Percentiles rank a stretch among this genome's conserved stretches.
Conservation (phyloP, 2,888 invertebrate genomes). For the Drosophila nigritarsus region DNA sequence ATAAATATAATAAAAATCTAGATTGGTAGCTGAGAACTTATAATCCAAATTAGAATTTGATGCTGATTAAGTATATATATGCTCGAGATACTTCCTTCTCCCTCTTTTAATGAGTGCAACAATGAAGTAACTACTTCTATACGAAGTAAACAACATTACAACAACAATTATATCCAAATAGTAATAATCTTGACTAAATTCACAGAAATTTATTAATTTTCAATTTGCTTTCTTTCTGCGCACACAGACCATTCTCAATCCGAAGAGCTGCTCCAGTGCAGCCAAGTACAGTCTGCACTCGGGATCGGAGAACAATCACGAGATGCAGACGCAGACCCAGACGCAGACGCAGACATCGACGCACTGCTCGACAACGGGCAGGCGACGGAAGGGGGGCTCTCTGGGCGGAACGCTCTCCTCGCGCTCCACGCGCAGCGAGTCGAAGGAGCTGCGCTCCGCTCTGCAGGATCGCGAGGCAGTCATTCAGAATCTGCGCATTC, state of each 20-base stretch:
- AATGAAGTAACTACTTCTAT: not conserved
- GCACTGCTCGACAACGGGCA: conserved; percentile 84
- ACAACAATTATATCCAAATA: not conserved
- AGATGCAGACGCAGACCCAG: conserved; percentile 93
- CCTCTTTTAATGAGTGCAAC: not conserved
- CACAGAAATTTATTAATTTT: not conserved
- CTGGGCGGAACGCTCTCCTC: conserved; percentile 81
- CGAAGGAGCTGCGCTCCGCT: conserved; percentile 89
- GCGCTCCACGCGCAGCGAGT: conserved; percentile 78
- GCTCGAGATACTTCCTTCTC: not conserved
- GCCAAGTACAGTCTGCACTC: conserved; percentile 80
- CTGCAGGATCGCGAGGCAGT: conserved; percentile 93
- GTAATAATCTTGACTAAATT: not conserved
- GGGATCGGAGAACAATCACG: conserved; percentile 87
- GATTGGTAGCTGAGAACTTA: not conserved
- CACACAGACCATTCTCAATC: conserved; percentile 84
- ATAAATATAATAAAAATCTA: not conserved
- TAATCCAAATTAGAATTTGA: not conserved
- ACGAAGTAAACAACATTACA: not conserved
- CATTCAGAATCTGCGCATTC: conserved; percentile 88
- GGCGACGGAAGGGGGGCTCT: conserved; percentile 86
- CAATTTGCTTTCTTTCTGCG: not conserved
- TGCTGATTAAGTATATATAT: not conserved
- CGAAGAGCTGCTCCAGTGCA: conserved; percentile 81
- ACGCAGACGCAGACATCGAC: conserved; percentile 87